Evolutionary conservation across 2,888 invertebrate genomes (phyloP).

Genomic region (Cylloceria caligata): DNA sequence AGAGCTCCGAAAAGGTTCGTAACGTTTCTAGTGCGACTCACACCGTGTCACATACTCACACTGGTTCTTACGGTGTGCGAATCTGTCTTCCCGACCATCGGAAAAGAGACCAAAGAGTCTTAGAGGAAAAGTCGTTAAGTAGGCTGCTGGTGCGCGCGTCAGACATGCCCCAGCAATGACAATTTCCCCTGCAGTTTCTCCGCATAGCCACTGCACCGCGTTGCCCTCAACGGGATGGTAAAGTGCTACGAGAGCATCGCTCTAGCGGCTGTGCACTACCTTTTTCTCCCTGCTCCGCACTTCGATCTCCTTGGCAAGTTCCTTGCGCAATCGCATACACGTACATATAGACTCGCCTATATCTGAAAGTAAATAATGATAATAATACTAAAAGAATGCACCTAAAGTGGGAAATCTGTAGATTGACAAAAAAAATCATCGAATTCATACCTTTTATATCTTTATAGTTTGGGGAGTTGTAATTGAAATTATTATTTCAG

Average conservation of each 20-base stretch:
- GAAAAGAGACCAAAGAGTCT: slow-evolving; percentile 31
- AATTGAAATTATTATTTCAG: slow-evolving; percentile 31
- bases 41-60: neutral
- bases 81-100: neutral
- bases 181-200: slow-evolving; percentile 65
- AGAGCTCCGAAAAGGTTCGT: neutral
- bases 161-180: neutral
- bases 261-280: slow-evolving; percentile 35
- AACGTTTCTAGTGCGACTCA: neutral
- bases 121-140: slow-evolving; percentile 32
- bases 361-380: neutral
- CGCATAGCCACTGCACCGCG: slow-evolving; percentile 65
- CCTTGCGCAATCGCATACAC: slow-evolving; percentile 39
- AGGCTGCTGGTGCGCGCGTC: slow-evolving; percentile 6
- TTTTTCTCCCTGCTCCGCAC: slow-evolving; percentile 19
- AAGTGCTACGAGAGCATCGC: slow-evolving; percentile 31
- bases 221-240: slow-evolving; percentile 46
- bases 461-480: neutral
- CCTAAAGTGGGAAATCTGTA: neutral
- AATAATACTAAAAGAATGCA: neutral
- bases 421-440: neutral
- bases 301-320: slow-evolving; percentile 45
- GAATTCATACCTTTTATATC: neutral
- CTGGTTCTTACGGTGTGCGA: neutral
- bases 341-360: neutral